phyloP scores from a whole-genome alignment of 2,888 invertebrate genomes.

The Stratiomys singularior region DNA sequence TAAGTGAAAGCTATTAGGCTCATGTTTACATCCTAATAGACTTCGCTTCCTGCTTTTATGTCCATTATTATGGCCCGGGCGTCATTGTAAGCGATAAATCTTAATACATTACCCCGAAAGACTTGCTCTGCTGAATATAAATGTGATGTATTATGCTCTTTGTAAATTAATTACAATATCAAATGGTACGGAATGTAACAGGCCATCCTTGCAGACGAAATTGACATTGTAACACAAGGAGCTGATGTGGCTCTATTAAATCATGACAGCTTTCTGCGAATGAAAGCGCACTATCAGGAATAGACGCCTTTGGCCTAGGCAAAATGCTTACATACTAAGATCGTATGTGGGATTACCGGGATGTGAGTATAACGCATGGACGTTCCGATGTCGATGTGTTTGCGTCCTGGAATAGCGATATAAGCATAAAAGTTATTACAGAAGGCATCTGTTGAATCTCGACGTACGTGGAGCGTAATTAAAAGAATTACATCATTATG shows the following conservation, averaged over 20 bases:
- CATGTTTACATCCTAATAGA: slow-evolving; percentile 20
- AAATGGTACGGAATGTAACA: slow-evolving; percentile 11
- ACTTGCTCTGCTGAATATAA: slow-evolving; percentile 15
- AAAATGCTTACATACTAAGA: too few species aligned
- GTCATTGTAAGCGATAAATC: slow-evolving; percentile 7
- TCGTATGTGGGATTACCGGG: too few species aligned
- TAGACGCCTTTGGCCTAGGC: background rate
- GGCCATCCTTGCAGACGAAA: background rate
- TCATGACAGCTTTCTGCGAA: background rate
- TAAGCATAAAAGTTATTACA: slow-evolving; percentile 11
- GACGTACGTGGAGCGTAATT: background rate
- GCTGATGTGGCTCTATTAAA: slow-evolving; percentile 12
- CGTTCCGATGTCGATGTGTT: background rate
- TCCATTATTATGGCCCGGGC: slow-evolving; percentile 20
- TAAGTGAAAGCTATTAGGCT: slow-evolving; percentile 11
- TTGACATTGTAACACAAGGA: slow-evolving; percentile 30
- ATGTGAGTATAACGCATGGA: too few species aligned
- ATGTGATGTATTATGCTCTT: slow-evolving; percentile 27
- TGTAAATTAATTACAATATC: slow-evolving; percentile 40
- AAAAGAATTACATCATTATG: slow-evolving; percentile 16
- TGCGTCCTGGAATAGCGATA: background rate
- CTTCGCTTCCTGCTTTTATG: slow-evolving; percentile 33
- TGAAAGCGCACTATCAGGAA: background rate
- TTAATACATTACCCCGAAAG: slow-evolving; percentile 10
- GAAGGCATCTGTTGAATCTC: slow-evolving; percentile 31